A percentile compares a stretch with the other conserved stretches of the same genome.
phyloP scores from a whole-genome alignment of 1,140 invertebrate genomes.

The Aphis gossypii region DNA sequence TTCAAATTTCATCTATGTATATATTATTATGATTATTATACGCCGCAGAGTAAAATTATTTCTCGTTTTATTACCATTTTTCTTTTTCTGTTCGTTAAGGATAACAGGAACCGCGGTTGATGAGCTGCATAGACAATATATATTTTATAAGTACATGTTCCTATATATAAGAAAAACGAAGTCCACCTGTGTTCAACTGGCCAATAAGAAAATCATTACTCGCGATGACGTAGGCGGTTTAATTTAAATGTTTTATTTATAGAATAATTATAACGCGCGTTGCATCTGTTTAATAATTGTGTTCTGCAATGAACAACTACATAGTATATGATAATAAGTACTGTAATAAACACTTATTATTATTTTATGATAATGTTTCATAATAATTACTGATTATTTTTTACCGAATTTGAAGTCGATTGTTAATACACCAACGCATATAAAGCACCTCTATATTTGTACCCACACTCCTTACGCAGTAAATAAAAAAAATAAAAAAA shows the following conservation, averaged over 20 bases:
- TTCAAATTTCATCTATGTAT: not conserved
- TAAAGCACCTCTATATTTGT: not conserved
- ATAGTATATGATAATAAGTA: not conserved
- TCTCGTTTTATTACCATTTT: constrained; percentile 26
- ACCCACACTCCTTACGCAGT: not conserved
- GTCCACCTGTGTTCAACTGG: constrained; percentile 24
- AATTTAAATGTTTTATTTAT: constrained; percentile 43
- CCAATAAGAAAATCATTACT: constrained; percentile 42
- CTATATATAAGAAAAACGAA: not conserved
- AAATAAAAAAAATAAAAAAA: not conserved
- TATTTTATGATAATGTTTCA: constrained; percentile 27
- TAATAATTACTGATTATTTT: constrained; percentile 14
- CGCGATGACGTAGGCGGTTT: constrained; percentile 1
- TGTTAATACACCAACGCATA: not conserved
- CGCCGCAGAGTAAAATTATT: not conserved
- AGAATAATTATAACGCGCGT: constrained; percentile 18
- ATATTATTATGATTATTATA: not conserved
- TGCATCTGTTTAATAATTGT: constrained; percentile 24
- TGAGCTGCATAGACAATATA: constrained; percentile 25
- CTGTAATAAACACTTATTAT: constrained; percentile 14
- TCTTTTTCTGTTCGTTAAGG: not conserved
- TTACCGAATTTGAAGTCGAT: not conserved
- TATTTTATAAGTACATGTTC: not conserved
- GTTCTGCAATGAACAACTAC: not conserved
- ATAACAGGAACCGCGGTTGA: constrained; percentile 38